A percentile compares a stretch with the other conserved stretches of the same genome.
Evolutionary conservation across 64 coral and sea anemone species (phyloP).

Genomic region (Astreopora myriophthalma): DNA sequence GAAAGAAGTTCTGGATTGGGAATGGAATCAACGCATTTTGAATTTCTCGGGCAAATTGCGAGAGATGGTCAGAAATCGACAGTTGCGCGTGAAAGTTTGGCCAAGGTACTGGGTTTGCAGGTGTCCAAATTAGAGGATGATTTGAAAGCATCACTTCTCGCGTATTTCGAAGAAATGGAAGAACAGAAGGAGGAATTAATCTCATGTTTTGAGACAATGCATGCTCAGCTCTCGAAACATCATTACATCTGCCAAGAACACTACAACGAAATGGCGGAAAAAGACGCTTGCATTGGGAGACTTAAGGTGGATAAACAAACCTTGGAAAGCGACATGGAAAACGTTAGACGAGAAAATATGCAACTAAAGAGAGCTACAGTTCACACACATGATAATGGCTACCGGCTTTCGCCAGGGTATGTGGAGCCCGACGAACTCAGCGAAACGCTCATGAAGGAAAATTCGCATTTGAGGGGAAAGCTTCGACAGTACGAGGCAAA

Average conservation of each 20-base stretch:
- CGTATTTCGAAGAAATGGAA: slow-evolving; percentile 88
- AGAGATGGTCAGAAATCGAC: not conserved
- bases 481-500: slow-evolving; percentile 54
- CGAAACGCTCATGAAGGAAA: slow-evolving; percentile 74
- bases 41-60: not conserved
- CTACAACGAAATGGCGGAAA: slow-evolving; percentile 65
- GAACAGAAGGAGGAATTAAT: slow-evolving; percentile 88
- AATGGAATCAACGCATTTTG: slow-evolving; percentile 10
- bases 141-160: slow-evolving; percentile 74
- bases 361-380: not conserved
- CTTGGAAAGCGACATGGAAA: slow-evolving; percentile 69
- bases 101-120: slow-evolving; percentile 70
- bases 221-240: slow-evolving; percentile 76
- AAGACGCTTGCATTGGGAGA: slow-evolving; percentile 61
- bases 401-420: not conserved
- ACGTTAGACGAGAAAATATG: slow-evolving; percentile 61
- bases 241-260: slow-evolving; percentile 82
- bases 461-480: slow-evolving; percentile 58
- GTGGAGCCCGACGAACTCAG: slow-evolving; percentile 48
- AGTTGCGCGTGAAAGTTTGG: slow-evolving; percentile 73
- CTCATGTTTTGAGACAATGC: slow-evolving; percentile 84
- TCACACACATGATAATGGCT: slow-evolving; percentile 21
- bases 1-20: slow-evolving; percentile 21
- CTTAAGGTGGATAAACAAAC: slow-evolving; percentile 66
- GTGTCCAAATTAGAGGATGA: slow-evolving; percentile 90